Base-by-base conservation (phyloP, 2,888 invertebrate genomes). In the Terebella lapidaria region DNA sequence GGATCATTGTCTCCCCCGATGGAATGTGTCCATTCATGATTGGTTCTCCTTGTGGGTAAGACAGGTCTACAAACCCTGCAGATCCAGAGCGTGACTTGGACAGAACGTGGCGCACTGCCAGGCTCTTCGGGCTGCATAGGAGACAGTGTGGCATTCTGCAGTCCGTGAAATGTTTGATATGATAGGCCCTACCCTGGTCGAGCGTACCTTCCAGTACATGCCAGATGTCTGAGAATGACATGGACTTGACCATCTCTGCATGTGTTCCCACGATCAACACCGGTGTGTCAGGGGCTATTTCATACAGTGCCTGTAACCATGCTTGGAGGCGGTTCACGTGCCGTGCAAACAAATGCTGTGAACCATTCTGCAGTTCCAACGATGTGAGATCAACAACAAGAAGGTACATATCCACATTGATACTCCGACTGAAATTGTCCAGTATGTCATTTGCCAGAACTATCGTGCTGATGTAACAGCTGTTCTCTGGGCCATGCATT, bases 221-320 rank as follows among this genome's bases (percentile, higher is more conserved):
- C 70, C 70, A 70, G 49, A 70, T 64, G 54, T 70, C 68, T n/a
- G 52, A 46, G 57, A 65, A 67, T 3, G 67, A 66, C 57, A 68
- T 61, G 10, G 68, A 60, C 29, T 67, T 67, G 56, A 70, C 70
- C n/a, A 65, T 57, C 30, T 70, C 70, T 10, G 68, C 70, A 47
- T 69, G 70, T 18, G 70, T 70, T 35, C 70, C 70, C 18, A 69
- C 69, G 24, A 70, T 55, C 22, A 70, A 58, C 18, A 70, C 70
- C 1, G 70, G 70, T 5, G 66, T 69, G 27, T 70, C 65, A 2
- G 70, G 68, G 15, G 67, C 57, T 25, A 67, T 57, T 54, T 70
- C 70, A 55, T 65, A 70, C n/a, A 70, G 63, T 0, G 70, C 66
- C 54, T 68, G 69, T 35, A 70, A 54, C 70, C 70, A 70, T 66